Percentiles rank a stretch among this genome's conserved stretches.
phyloP scores from a whole-genome alignment of 1,140 invertebrate species.

The Hyles euphorbiae region DNA sequence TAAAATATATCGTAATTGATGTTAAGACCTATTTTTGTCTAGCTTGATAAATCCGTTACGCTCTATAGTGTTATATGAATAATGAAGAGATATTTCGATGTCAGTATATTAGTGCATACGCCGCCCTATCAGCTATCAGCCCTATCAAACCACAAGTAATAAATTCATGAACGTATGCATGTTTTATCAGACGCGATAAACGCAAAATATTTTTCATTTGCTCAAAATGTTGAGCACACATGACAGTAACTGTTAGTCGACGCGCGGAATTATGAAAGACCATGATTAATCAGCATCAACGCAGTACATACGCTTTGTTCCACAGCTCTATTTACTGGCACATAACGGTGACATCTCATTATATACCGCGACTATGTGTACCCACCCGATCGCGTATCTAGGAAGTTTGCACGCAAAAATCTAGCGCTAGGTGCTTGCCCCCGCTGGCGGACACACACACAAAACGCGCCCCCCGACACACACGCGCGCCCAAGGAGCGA shows the following conservation, averaged over 20 bases:
- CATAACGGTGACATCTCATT: conserved; percentile 68
- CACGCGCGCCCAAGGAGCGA: conserved; percentile 45
- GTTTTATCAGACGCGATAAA: too few species aligned
- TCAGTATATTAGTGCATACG: too few species aligned
- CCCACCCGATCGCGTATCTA: conserved; percentile 57
- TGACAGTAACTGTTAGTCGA: conserved; percentile 15
- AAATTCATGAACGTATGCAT: neutral
- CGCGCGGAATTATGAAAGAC: conserved; percentile 58
- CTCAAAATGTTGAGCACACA: conserved; percentile 3
- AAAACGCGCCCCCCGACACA: conserved; percentile 27
- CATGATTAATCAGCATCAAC: conserved; percentile 69
- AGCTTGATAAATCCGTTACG: too few species aligned
- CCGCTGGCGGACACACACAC: conserved; percentile 39
- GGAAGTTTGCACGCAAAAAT: conserved; percentile 71
- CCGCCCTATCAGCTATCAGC: too few species aligned
- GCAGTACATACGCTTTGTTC: conserved; percentile 50
- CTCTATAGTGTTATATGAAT: too few species aligned
- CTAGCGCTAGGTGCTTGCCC: conserved; percentile 67
- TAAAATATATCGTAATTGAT: too few species aligned
- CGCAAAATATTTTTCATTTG: conserved; percentile 4
- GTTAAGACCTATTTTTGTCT: too few species aligned
- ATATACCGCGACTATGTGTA: conserved; percentile 54
- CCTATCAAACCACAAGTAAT: neutral
- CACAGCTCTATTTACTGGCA: conserved; percentile 58
- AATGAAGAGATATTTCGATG: too few species aligned